These are phyloP conservation scores for Halichoeres trimaculatus DNA, from an alignment of 2,113 vertebrate genomes.

Conservation along the genomic window DNA sequence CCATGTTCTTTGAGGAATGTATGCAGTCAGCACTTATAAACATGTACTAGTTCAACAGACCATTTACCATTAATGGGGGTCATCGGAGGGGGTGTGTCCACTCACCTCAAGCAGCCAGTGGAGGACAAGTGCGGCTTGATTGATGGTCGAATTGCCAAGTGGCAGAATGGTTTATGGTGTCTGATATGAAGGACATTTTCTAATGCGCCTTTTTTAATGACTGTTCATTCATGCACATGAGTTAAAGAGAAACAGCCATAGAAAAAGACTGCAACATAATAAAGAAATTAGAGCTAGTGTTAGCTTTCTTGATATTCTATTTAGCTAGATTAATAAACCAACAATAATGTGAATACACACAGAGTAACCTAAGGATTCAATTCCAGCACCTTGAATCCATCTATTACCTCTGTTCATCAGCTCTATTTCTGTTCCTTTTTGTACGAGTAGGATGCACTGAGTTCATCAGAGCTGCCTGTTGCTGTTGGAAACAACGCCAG, in stretches of 20 bases:
- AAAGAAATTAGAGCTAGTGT: not conserved
- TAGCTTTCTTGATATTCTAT: too few relatives aligned
- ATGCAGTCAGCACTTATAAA: constrained; percentile 2
- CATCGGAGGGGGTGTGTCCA: constrained; percentile 41
- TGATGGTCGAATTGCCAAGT: constrained; percentile 30
- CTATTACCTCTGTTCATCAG: too few relatives aligned
- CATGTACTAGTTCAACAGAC: constrained; percentile 24
- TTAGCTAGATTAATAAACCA: not conserved
- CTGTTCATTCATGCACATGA: not conserved
- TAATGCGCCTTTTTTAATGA: constrained; percentile 6
- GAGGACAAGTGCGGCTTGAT: constrained; percentile 42
- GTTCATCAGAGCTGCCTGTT: not conserved
- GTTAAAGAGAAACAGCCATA: not conserved
- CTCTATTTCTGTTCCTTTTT: not conserved
- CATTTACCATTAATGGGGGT: constrained; percentile 30
- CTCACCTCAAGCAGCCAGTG: constrained; percentile 43
- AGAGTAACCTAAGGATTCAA: not conserved
- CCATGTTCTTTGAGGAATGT: not conserved
- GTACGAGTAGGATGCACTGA: not conserved
- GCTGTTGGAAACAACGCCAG: not conserved
- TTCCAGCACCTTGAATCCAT: too few relatives aligned
- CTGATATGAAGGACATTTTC: constrained; percentile 34
- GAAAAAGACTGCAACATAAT: too few relatives aligned
- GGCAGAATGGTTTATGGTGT: constrained; percentile 4
- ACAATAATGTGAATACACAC: not conserved